Conservation (phyloP, 2,797 vertebrate species). For the Fundulus diaphanus region DNA sequence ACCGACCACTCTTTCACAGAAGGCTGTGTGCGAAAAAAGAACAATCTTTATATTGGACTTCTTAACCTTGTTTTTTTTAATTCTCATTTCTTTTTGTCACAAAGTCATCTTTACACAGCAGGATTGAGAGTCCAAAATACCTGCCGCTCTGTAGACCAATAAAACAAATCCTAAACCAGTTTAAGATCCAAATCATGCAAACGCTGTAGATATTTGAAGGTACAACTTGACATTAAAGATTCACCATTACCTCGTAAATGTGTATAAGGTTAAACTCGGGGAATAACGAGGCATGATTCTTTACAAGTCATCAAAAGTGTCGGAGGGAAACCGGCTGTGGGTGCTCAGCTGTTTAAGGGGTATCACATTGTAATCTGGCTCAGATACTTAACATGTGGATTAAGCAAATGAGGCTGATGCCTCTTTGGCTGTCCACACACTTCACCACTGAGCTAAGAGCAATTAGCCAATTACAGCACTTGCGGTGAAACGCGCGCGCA, state of each 20-base stretch:
- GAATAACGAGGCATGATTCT: not conserved
- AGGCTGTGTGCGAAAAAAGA: not conserved
- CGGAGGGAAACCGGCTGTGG: not conserved
- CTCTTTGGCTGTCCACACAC: slow-evolving; percentile 55
- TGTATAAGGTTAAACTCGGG: not conserved
- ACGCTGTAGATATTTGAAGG: not conserved
- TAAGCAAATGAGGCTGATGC: slow-evolving; percentile 60
- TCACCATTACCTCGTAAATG: not conserved
- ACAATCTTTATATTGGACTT: not conserved
- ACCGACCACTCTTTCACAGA: not conserved
- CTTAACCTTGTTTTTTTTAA: not conserved
- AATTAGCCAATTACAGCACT: slow-evolving; percentile 69
- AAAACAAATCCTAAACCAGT: not conserved
- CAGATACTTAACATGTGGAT: slow-evolving; percentile 52
- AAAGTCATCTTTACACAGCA: not conserved
- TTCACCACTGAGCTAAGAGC: slow-evolving; percentile 56
- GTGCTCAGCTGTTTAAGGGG: slow-evolving; percentile 59
- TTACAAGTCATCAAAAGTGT: not conserved
- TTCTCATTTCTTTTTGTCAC: not conserved
- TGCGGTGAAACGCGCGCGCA: slow-evolving; percentile 39
- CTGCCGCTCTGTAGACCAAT: not conserved
- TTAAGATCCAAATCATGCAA: not conserved
- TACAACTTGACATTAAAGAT: not conserved
- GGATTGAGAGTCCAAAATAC: not conserved
- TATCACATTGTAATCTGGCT: slow-evolving; percentile 41